These are phyloP conservation scores for Spodoptera exigua DNA, from an alignment of 2,888 invertebrate genomes.

Conservation along the genomic window DNA sequence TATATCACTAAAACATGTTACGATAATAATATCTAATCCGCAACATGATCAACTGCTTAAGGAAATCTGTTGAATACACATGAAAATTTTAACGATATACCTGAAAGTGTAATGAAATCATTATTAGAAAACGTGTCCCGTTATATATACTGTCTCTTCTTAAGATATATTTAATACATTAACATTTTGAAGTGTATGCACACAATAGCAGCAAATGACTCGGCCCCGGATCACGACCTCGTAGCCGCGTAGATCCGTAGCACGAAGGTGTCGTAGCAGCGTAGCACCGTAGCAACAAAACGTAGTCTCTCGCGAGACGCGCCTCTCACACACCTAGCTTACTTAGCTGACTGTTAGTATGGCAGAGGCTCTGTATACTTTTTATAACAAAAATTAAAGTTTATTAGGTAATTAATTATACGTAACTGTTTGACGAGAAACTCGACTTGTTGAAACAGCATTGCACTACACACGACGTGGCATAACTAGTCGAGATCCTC, in stretches of 20 bases:
- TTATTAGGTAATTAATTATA: no score
- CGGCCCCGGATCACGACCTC: constrained; percentile 48
- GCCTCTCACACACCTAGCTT: constrained; percentile 56
- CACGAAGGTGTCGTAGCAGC: constrained; percentile 24
- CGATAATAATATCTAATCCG: constrained; percentile 34
- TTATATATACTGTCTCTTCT: no score
- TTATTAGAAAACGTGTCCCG: neutral
- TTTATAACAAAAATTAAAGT: neutral
- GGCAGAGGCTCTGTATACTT: constrained; percentile 19
- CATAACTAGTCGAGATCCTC: no score
- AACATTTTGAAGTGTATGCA: constrained; percentile 45
- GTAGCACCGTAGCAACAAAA: constrained; percentile 56
- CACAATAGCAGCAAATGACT: constrained; percentile 58
- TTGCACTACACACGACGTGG: no score
- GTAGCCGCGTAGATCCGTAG: constrained; percentile 39
- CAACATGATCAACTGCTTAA: constrained; percentile 3
- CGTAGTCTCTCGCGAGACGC: constrained; percentile 55
- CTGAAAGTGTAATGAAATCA: no score
- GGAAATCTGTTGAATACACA: neutral
- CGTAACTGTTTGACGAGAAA: no score
- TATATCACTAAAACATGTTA: constrained; percentile 16
- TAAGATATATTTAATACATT: no score
- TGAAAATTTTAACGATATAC: no score
- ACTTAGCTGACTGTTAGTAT: constrained; percentile 16
- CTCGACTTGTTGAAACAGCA: no score